These are phyloP conservation scores for Lamproptera curius DNA, from an alignment of 2,888 invertebrate species.

Conservation along the genomic window DNA sequence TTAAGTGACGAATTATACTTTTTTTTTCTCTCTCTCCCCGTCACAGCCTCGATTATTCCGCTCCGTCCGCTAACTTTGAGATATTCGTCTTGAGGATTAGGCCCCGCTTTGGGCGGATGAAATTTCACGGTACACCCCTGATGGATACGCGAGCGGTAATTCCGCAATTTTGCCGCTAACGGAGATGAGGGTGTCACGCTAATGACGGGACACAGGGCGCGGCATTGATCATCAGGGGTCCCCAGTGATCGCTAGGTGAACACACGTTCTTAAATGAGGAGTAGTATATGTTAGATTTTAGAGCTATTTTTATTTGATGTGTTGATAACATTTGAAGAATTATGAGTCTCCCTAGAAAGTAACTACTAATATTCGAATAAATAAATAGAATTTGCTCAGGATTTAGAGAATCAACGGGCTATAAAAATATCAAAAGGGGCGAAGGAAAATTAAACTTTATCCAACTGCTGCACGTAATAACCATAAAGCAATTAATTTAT, in stretches of 20 bases:
- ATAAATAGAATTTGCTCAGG: too few relatives aligned
- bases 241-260: slow-evolving; percentile 4
- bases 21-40: slow-evolving; percentile 56
- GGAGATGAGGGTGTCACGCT: slow-evolving; percentile 38
- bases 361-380: too few relatives aligned
- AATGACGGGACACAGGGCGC: slow-evolving; percentile 33
- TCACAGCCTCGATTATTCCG: slow-evolving; percentile 68
- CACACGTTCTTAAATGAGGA: too few relatives aligned
- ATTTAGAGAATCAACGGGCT: too few relatives aligned
- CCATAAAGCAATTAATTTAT: too few relatives aligned
- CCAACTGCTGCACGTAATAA: too few relatives aligned
- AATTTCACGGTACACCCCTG: slow-evolving; percentile 68
- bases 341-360: too few relatives aligned
- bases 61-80: slow-evolving; percentile 66
- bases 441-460: too few relatives aligned
- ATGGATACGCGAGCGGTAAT: slow-evolving; percentile 67
- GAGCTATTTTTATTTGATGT: too few relatives aligned
- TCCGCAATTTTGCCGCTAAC: slow-evolving; percentile 60
- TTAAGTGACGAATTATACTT: slow-evolving; percentile 73
- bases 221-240: not conserved
- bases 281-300: too few relatives aligned
- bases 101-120: slow-evolving; percentile 61
- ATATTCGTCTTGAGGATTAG: slow-evolving; percentile 74
- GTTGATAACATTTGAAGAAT: too few relatives aligned
- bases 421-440: too few relatives aligned